A percentile compares a stretch with the other conserved stretches of the same genome.
Conservation (phyloP, 1,140 invertebrate genomes). For the Eriocheir sinensis region DNA sequence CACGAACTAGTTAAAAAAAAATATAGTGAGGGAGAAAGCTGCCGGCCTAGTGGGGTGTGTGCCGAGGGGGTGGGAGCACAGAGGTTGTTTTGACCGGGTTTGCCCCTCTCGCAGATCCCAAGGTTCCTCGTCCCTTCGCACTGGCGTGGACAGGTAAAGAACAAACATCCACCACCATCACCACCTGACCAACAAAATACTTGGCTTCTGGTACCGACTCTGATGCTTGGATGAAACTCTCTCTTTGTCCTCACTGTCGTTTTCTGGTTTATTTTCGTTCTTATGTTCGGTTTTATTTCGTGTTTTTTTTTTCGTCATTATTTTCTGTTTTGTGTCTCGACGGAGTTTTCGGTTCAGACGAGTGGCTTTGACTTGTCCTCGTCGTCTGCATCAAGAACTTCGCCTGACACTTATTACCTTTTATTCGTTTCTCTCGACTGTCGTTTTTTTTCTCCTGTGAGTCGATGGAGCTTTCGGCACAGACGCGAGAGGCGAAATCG, state of each 20-base stretch:
- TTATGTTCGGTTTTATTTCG: no score
- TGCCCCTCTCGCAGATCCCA: slow-evolving; percentile 74
- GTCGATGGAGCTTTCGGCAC: neutral
- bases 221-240: no score
- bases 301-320: no score
- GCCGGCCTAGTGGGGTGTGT: neutral
- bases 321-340: no score
- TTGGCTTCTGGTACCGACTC: neutral
- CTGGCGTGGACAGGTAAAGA: slow-evolving; percentile 35
- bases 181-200: slow-evolving; percentile 18
- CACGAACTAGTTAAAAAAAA: neutral
- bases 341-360: no score
- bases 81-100: slow-evolving; percentile 55
- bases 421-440: neutral
- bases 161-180: slow-evolving; percentile 47
- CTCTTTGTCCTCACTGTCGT: no score
- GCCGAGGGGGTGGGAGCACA: no score
- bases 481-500: neutral
- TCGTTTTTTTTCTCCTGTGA: neutral
- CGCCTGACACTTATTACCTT: neutral
- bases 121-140: slow-evolving; percentile 45
- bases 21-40: neutral
- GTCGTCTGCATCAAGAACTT: no score
- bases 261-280: no score
- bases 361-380: no score